Percentiles rank a stretch among this genome's conserved stretches.
These are phyloP conservation scores for Brotogeris chrysoptera DNA, from an alignment of 2,797 vertebrate species.

Conservation along the genomic window DNA sequence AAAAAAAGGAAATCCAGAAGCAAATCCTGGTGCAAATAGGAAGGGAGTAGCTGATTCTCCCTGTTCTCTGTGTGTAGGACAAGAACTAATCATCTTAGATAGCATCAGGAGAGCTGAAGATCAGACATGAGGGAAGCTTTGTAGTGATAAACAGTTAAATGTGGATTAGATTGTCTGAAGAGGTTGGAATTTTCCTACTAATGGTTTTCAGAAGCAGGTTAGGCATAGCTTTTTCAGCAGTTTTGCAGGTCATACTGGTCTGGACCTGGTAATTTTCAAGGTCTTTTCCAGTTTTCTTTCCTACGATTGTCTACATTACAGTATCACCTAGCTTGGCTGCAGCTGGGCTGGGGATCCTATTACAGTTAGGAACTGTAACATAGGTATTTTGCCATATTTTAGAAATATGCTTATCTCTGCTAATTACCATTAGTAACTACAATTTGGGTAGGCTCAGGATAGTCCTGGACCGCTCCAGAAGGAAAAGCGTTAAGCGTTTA, in stretches of 20 bases:
- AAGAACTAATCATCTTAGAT: conserved; percentile 22
- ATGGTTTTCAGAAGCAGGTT: not conserved
- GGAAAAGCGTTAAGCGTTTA: not conserved
- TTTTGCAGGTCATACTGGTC: conserved; percentile 21
- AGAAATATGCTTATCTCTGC: not conserved
- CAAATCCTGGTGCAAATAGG: not conserved
- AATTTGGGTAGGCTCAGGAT: not conserved
- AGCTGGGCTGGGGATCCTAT: not conserved
- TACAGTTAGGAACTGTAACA: not conserved
- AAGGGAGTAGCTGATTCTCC: not conserved
- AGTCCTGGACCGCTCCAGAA: not conserved
- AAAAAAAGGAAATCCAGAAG: not conserved
- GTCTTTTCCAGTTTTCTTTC: conserved; percentile 6
- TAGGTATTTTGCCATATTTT: not conserved
- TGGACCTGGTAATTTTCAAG: not conserved
- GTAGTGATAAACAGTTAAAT: conserved; percentile 38
- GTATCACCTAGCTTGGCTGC: not conserved
- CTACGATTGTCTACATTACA: not conserved
- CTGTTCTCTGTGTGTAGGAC: not conserved
- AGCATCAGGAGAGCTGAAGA: conserved; percentile 27
- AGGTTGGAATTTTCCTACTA: conserved; percentile 1
- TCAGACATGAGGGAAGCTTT: conserved; percentile 20
- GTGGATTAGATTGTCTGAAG: conserved; percentile 30
- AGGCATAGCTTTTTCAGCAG: not conserved
- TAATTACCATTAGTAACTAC: not conserved